phyloP scores from a whole-genome alignment of 2,797 vertebrate genomes.

The Phalanger gymnotis region DNA sequence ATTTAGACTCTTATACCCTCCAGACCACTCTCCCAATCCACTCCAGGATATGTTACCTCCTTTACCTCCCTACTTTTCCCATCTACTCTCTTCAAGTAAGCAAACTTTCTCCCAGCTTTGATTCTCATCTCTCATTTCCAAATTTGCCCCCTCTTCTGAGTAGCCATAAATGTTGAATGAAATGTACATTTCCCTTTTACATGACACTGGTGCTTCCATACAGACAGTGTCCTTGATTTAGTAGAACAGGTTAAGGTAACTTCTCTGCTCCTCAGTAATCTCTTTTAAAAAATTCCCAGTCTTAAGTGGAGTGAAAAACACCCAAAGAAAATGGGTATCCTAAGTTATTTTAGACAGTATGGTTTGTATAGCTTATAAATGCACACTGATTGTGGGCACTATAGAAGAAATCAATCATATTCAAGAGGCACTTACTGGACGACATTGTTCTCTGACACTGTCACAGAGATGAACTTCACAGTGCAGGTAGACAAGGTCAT shows the following conservation, averaged over 20 bases:
- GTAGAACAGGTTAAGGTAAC: background rate
- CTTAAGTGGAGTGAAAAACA: background rate
- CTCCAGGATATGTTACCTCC: background rate
- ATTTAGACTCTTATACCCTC: background rate
- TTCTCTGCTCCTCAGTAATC: background rate
- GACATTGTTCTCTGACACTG: conserved; percentile 66
- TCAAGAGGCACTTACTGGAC: conserved; percentile 78
- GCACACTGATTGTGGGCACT: background rate
- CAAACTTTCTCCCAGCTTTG: background rate
- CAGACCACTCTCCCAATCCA: background rate
- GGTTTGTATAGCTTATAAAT: background rate
- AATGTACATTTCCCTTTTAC: background rate
- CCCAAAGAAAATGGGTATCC: background rate
- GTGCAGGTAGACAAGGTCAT: conserved; percentile 83
- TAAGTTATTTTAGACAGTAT: background rate
- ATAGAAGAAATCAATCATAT: background rate
- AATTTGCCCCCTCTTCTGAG: background rate
- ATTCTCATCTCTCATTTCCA: background rate
- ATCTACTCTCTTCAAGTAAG: background rate
- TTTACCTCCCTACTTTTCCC: background rate
- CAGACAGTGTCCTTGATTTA: background rate
- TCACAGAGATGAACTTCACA: conserved; percentile 86
- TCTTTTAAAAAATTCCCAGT: background rate
- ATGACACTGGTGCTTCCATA: background rate
- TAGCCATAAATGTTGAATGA: background rate